These are phyloP conservation scores for Eulemur albifrons DNA, from an alignment of 2,797 vertebrate genomes.

Conservation along the genomic window DNA sequence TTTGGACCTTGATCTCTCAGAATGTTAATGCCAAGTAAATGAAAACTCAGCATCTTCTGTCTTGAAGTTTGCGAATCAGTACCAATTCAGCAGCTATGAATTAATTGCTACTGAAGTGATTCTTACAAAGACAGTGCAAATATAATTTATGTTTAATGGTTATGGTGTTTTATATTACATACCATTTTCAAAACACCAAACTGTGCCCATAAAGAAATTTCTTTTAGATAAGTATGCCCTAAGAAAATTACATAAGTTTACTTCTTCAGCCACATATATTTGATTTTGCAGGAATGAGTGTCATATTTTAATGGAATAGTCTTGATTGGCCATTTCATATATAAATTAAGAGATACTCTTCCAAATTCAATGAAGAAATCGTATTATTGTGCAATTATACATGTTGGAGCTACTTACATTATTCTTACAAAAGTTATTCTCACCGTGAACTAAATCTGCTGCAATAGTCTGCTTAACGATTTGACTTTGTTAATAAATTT, in stretches of 20 bases:
- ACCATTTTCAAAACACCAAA: slow-evolving; percentile 31
- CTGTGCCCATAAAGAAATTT: background rate
- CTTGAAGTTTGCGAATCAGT: background rate
- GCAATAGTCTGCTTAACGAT: background rate
- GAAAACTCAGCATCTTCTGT: background rate
- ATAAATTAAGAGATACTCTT: background rate
- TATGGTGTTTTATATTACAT: background rate
- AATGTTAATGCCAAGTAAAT: background rate
- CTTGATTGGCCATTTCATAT: background rate
- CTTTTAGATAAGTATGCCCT: background rate
- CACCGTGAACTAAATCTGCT: background rate
- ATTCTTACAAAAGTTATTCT: background rate
- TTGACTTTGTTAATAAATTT: background rate
- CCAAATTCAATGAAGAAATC: background rate
- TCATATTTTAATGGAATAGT: background rate
- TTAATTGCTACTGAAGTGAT: background rate
- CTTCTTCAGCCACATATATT: background rate
- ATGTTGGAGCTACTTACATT: background rate
- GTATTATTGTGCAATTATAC: background rate
- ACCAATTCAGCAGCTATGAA: background rate
- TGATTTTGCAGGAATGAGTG: background rate
- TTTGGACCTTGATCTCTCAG: background rate
- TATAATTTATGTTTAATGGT: background rate
- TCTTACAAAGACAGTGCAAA: background rate
- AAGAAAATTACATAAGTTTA: background rate